Base-by-base conservation (phyloP, 92 coral and sea anemone genomes). In the Paramuricea clavata region DNA sequence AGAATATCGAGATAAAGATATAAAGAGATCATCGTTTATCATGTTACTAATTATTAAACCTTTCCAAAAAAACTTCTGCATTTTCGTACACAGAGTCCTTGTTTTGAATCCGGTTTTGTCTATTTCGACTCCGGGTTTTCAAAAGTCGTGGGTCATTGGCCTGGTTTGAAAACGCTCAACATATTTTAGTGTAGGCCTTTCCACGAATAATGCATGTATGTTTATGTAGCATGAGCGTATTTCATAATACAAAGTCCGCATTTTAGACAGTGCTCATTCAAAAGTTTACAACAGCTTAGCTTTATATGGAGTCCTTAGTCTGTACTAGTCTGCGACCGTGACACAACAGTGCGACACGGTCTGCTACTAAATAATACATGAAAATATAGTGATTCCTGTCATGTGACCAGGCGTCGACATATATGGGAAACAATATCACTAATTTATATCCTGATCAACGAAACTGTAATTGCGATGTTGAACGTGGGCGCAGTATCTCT, bases 391-490 rank as follows among this genome's bases (percentile, higher is more conserved):
- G 65, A 54, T 57, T 57, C 65, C 65, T 57, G 65, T 57, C 65
- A 57, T 57, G 65, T 57, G 65, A 57, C 65, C 65, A n/a, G n/a
- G n/a, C n/a, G n/a, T n/a, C 65, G 65, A 57, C 25, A 57, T 57
- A 57, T 57, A 16, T 6, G 65, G 25, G 65, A 57, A 57, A 17
- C 65, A 42, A 16, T 57, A 57, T 57, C 27, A 57, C 65, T 57
- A 57, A 22, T 57, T 57, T 57, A 57, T 57, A 57, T 42, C 65
- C 65, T 23, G 65, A 22, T 16, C 65, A 17, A 57, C 22, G 26
- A 57, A 2, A 57, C 65, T 19, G 25, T 17, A 57, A 19, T 57
- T 17, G 21, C 65, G 0, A 57, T 57, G 26, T 23, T 17, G 26
- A 57, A 57, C 26, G 17, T 23, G 26, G 65, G 7, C 7, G 21